Conservation (phyloP, 2,888 invertebrate genomes). For the Watsonalla binaria region DNA sequence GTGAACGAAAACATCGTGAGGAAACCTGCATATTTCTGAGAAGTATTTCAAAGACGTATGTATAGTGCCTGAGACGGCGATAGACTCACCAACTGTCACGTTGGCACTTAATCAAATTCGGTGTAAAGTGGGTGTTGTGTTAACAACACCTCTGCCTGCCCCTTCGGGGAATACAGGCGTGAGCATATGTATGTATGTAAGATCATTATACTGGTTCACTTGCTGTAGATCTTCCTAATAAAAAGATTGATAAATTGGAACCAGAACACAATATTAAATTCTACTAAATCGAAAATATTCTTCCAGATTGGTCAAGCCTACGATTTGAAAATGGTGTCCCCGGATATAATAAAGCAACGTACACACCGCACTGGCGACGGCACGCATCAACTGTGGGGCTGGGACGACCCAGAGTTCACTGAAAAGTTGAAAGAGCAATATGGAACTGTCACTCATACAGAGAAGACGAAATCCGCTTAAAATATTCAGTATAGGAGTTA, state of each 20-base stretch:
- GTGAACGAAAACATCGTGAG: too few species aligned
- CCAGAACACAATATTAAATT: conserved; percentile 10
- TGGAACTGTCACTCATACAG: conserved; percentile 38
- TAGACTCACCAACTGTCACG: too few species aligned
- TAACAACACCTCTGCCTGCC: too few species aligned
- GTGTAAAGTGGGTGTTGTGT: too few species aligned
- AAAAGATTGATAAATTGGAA: conserved; percentile 9
- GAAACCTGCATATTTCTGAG: too few species aligned
- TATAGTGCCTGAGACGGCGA: too few species aligned
- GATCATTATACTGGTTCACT: too few species aligned
- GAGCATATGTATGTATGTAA: too few species aligned
- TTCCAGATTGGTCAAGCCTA: conserved; percentile 85
- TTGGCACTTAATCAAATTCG: too few species aligned
- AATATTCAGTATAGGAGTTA: conserved; percentile 3
- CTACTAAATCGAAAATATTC: conserved; percentile 3
- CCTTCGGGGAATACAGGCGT: too few species aligned
- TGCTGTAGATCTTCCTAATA: too few species aligned
- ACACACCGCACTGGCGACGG: conserved; percentile 83
- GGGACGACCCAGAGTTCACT: conserved; percentile 82
- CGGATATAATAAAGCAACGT: conserved; percentile 80
- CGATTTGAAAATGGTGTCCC: conserved; percentile 84
- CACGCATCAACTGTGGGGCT: conserved; percentile 83
- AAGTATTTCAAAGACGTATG: too few species aligned
- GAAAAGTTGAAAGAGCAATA: conserved; percentile 62
- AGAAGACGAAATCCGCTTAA: conserved; percentile 39